Evolutionary conservation across 2,888 invertebrate genomes (phyloP).

Genomic region (Xestia c-nigrum): DNA sequence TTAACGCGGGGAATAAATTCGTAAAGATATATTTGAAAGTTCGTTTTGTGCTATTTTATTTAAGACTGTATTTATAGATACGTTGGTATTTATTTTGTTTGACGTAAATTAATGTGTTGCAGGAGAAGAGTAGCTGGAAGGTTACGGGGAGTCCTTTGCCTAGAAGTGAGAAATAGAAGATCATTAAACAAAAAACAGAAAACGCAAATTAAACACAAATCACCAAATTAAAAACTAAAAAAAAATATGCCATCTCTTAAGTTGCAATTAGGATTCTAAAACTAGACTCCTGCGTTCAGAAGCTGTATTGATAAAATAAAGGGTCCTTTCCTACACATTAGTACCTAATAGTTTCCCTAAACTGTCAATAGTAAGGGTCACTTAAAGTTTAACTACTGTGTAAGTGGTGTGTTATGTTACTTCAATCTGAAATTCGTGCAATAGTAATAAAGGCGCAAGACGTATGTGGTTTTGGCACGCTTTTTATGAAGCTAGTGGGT

Average conservation of each 20-base stretch:
- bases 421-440: constrained; percentile 1
- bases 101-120: accelerated
- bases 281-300: neutral
- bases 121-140: neutral
- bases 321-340: constrained; percentile 27
- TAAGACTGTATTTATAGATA: neutral
- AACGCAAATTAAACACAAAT: too few species aligned
- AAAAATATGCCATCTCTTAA: too few species aligned
- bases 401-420: constrained; percentile 8
- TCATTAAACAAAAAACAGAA: too few species aligned
- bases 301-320: constrained; percentile 34
- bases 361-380: neutral
- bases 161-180: too few species aligned
- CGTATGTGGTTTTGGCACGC: neutral
- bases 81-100: neutral
- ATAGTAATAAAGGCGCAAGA: constrained; percentile 5
- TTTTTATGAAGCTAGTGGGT: neutral
- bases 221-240: too few species aligned
- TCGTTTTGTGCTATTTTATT: neutral
- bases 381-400: constrained; percentile 24
- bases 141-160: too few species aligned
- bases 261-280: too few species aligned
- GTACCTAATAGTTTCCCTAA: neutral
- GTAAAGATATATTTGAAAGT: neutral
- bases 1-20: neutral